A percentile compares a stretch with the other conserved stretches of the same genome.
Conservation (phyloP, 1,140 invertebrate genomes). For the Portunus trituberculatus region DNA sequence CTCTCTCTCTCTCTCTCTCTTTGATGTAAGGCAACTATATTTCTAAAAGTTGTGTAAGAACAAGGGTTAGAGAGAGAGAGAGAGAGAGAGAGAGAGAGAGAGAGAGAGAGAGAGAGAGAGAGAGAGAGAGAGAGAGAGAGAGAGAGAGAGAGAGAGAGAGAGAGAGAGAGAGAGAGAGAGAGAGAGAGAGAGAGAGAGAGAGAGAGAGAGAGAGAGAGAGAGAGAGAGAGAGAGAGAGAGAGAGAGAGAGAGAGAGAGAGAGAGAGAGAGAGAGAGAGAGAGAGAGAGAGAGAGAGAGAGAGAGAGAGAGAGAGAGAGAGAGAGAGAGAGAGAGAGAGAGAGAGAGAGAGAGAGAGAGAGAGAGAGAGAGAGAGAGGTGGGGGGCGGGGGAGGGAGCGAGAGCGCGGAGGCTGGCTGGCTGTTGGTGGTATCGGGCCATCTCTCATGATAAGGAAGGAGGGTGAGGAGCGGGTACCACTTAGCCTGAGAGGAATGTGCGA, state of each 20-base stretch:
- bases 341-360: constrained; percentile 49
- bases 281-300: not conserved
- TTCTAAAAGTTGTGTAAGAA: no score
- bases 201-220: not conserved
- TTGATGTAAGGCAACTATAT: not conserved
- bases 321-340: not conserved
- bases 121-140: constrained; percentile 52
- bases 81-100: constrained; percentile 11
- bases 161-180: not conserved
- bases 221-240: constrained; percentile 36
- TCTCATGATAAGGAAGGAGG: constrained; percentile 62
- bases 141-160: constrained; percentile 38
- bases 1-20: constrained; percentile 1
- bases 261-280: not conserved
- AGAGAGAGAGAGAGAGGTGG: constrained; percentile 32
- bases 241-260: constrained; percentile 43
- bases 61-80: not conserved
- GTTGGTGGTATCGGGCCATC: constrained; percentile 56
- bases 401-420: not conserved
- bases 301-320: constrained; percentile 9
- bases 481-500: constrained; percentile 66
- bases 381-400: not conserved
- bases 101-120: not conserved
- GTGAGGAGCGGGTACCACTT: constrained; percentile 58
- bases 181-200: not conserved